These are phyloP conservation scores for Drosophila mimetica DNA, from an alignment of 2,888 invertebrate genomes.

Conservation along the genomic window DNA sequence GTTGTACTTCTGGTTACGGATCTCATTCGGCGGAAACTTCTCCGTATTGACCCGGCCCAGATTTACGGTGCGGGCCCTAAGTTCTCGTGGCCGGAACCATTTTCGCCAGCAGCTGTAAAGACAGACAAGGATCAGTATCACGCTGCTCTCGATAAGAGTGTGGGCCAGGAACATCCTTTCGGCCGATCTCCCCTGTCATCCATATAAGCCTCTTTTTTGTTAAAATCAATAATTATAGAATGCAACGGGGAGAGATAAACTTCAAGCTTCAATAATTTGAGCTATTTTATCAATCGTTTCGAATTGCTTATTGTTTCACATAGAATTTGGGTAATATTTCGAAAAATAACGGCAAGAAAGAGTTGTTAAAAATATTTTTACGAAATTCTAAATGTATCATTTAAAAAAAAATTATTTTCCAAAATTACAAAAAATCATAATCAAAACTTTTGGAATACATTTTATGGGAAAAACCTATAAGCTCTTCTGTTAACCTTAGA, in stretches of 20 bases:
- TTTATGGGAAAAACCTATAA: too few species aligned
- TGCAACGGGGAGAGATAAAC: not conserved
- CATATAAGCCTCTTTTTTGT: conserved; percentile 3
- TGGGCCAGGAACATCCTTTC: conserved; percentile 19
- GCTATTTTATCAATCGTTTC: not conserved
- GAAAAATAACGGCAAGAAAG: not conserved
- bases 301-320: conserved; percentile 9
- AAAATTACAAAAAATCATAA: too few species aligned
- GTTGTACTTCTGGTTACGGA: conserved; percentile 99
- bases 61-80: conserved; percentile 90
- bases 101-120: conserved; percentile 90
- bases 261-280: not conserved
- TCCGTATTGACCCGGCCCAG: conserved; percentile 91
- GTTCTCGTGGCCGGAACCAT: conserved; percentile 90
- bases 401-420: too few species aligned
- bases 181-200: not conserved
- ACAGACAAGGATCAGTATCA: conserved; percentile 22
- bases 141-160: conserved; percentile 7
- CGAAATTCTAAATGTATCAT: too few species aligned
- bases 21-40: conserved; percentile 97
- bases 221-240: not conserved
- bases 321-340: conserved; percentile 17
- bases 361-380: not conserved
- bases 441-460: too few species aligned
- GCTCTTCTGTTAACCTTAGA: too few species aligned